phyloP scores from a whole-genome alignment of 2,797 vertebrate genomes.

The Pelobates cultripes region DNA sequence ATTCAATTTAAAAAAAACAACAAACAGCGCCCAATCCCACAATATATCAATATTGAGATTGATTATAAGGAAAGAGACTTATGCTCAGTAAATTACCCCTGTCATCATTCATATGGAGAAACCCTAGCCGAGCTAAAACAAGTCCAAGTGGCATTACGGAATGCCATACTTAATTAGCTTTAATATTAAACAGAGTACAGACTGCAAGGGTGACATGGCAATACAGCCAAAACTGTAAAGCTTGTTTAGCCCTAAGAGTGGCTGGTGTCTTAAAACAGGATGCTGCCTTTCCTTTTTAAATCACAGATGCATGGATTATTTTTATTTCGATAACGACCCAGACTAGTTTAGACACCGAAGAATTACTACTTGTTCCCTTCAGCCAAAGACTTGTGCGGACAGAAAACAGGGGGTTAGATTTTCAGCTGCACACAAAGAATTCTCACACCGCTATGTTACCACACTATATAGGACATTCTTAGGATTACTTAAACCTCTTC shows the following conservation, averaged over 20 bases:
- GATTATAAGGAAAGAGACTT: no score
- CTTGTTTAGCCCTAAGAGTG: not conserved
- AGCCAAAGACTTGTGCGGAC: slow-evolving; percentile 11
- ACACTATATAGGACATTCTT: slow-evolving; percentile 37
- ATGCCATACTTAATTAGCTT: slow-evolving; percentile 18
- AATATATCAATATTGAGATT: no score
- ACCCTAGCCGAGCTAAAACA: not conserved
- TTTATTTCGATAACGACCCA: slow-evolving; percentile 1
- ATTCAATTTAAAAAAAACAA: no score
- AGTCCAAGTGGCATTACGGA: not conserved
- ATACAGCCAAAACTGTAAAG: slow-evolving; percentile 11
- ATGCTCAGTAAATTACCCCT: slow-evolving; percentile 9
- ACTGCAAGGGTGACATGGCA: not conserved
- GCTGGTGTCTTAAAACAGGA: slow-evolving; percentile 6
- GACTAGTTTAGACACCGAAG: slow-evolving; percentile 33
- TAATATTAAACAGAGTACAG: slow-evolving; percentile 16
- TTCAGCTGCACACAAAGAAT: slow-evolving; percentile 59
- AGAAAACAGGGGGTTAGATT: slow-evolving; percentile 20
- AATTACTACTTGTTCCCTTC: slow-evolving; percentile 45
- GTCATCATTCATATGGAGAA: slow-evolving; percentile 16
- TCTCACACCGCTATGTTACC: slow-evolving; percentile 55
- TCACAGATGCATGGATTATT: not conserved
- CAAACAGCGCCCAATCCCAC: no score
- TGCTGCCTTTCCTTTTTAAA: not conserved
- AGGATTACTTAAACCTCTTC: slow-evolving; percentile 56